Conservation (phyloP, 2,797 vertebrate species). For the Poeciliopsis paucimaculata region DNA sequence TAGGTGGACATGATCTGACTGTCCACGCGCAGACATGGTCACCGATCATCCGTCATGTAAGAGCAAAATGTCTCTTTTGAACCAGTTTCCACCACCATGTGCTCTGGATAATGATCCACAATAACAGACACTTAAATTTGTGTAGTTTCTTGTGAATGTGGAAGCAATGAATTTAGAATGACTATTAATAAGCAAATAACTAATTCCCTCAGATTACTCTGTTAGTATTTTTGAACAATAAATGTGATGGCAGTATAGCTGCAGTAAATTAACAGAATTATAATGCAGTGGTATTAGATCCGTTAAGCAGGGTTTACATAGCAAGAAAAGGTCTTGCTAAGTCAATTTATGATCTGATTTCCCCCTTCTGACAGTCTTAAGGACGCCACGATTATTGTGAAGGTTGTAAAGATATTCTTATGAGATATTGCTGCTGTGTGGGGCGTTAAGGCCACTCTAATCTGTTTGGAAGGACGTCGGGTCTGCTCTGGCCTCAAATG, state of each 20-base stretch:
- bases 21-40: conserved; percentile 17
- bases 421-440: background rate
- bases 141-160: background rate
- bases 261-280: background rate
- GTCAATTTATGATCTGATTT: background rate
- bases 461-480: background rate
- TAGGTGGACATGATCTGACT: background rate
- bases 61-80: background rate
- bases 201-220: background rate
- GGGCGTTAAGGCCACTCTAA: background rate
- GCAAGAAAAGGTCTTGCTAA: background rate
- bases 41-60: background rate
- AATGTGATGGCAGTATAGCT: background rate
- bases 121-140: background rate
- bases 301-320: background rate
- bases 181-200: background rate
- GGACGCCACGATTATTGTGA: background rate
- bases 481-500: background rate
- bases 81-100: background rate
- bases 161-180: background rate
- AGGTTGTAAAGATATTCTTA: background rate
- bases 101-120: background rate
- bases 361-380: background rate
- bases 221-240: background rate
- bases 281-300: background rate